phyloP scores from a whole-genome alignment of 2,888 invertebrate genomes.

The Drosophila borborema region DNA sequence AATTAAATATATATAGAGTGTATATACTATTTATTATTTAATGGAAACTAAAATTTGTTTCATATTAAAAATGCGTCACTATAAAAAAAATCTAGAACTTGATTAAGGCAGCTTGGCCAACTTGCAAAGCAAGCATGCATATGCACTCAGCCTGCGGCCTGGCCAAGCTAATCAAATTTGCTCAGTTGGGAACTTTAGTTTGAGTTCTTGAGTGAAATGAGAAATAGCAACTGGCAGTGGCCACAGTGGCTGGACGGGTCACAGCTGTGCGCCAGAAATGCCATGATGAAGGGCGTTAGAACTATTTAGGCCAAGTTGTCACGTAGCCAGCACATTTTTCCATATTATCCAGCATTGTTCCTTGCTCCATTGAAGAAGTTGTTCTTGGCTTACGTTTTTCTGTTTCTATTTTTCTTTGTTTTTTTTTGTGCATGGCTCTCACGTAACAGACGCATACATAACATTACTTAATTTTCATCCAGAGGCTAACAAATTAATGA shows the following conservation, averaged over 20 bases:
- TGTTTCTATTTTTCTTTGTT: not conserved
- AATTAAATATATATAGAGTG: too few species aligned
- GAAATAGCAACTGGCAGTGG: not conserved
- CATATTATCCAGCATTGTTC: conserved; percentile 62
- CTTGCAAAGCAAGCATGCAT: conserved; percentile 5
- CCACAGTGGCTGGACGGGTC: not conserved
- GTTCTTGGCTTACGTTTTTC: not conserved
- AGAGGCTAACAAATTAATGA: conserved; percentile 63
- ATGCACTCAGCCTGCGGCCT: conserved; percentile 36
- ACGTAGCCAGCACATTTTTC: conserved; percentile 78
- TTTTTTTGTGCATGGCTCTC: conserved; percentile 61
- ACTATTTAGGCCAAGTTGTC: conserved; percentile 70
- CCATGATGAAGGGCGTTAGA: conserved; percentile 10
- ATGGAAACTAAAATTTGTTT: too few species aligned
- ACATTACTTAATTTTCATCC: conserved; percentile 74
- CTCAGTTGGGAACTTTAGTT: conserved; percentile 32
- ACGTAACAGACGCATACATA: conserved; percentile 80
- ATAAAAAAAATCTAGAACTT: not conserved
- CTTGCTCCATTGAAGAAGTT: conserved; percentile 8
- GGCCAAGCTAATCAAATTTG: conserved; percentile 7
- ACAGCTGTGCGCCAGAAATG: conserved; percentile 26
- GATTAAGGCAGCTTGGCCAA: not conserved
- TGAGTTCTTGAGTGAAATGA: conserved; percentile 20
- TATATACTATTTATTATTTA: too few species aligned
- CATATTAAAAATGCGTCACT: not conserved